Base-by-base conservation (phyloP, 1,140 invertebrate species). In the Caenorhabditis briggsae region DNA sequence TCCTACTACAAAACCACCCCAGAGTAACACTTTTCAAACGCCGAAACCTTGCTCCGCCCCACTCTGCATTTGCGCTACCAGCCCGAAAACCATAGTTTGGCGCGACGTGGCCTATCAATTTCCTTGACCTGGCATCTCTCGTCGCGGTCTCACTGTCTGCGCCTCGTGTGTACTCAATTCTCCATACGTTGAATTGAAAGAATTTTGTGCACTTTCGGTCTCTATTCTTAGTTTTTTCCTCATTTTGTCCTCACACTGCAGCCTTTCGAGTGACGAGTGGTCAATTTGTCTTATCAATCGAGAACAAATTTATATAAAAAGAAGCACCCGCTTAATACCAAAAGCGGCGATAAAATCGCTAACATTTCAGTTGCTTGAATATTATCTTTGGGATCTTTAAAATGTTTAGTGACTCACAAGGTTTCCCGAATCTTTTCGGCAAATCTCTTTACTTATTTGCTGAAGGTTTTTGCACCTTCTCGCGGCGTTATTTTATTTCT, bases 21-120 rank as follows among this genome's bases (percentile, higher is more conserved):
- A 58, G 55, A 83, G 82, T 59, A 83, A 46, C 53, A 83, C 82
- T 83, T 58, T 83, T 58, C 25, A 56, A 59, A 83, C 82, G 41
- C 18, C 55, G 48, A 82, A 82, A 82, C 33, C 43, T 12, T 0
- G 23, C 43, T 78, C 70, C 70, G 16, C 70, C 43, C 33, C 20
- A 16, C 11, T 48, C 8, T 16, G 48, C 12, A 23, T 46, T 6
- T 18, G 16, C n/a, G 16, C 16, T 48, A 23, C 11, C 43, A 23
- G 5, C 41, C 5, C 9, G 43, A 82, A 82, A 70, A 70, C 43
- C 33, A 70, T 43, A 46, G 64, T 14, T 50, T 53, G 20, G 33
- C 14, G 33, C 12, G 20, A 12, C 9, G 46, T 5, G 23, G 43
- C 41, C n/a, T 16, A 46, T 70, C 65, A 70, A 14, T 46, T 46